phyloP scores from a whole-genome alignment of 2,888 invertebrate species.

The Escarpia spicata region DNA sequence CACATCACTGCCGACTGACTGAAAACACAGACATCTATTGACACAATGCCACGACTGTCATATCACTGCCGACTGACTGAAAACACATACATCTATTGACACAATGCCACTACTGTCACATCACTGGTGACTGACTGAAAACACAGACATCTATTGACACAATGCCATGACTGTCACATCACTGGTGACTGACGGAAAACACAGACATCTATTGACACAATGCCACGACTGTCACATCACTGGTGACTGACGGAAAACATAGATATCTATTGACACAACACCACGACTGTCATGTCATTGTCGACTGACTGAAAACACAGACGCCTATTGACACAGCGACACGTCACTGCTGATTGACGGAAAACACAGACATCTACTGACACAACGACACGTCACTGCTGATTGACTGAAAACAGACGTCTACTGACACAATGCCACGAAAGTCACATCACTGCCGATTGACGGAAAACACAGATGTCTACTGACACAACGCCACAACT shows the following conservation, averaged over 20 bases:
- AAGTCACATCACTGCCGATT: too few relatives aligned
- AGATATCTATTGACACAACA: constrained; percentile 68
- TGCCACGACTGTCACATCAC: constrained; percentile 94
- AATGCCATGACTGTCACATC: constrained; percentile 82
- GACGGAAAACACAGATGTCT: too few relatives aligned
- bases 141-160: too few relatives aligned
- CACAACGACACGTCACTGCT: too few relatives aligned
- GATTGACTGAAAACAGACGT: too few relatives aligned
- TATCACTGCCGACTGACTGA: constrained; percentile 74
- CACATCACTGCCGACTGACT: constrained; percentile 76
- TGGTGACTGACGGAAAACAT: constrained; percentile 65
- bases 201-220: too few relatives aligned
- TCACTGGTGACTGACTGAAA: constrained; percentile 73
- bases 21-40: not conserved
- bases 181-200: constrained; percentile 68
- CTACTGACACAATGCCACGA: too few relatives aligned
- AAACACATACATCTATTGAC: constrained; percentile 21
- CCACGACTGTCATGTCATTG: constrained; percentile 75
- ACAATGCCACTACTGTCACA: not conserved
- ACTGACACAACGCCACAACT: constrained; percentile 80
- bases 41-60: constrained; percentile 88
- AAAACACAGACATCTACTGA: not conserved
- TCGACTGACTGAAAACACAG: too few relatives aligned
- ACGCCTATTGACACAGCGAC: too few relatives aligned
- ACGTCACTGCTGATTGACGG: constrained; percentile 74